Base-by-base conservation (phyloP, 2,797 vertebrate genomes). In the Lepus oiostolus region DNA sequence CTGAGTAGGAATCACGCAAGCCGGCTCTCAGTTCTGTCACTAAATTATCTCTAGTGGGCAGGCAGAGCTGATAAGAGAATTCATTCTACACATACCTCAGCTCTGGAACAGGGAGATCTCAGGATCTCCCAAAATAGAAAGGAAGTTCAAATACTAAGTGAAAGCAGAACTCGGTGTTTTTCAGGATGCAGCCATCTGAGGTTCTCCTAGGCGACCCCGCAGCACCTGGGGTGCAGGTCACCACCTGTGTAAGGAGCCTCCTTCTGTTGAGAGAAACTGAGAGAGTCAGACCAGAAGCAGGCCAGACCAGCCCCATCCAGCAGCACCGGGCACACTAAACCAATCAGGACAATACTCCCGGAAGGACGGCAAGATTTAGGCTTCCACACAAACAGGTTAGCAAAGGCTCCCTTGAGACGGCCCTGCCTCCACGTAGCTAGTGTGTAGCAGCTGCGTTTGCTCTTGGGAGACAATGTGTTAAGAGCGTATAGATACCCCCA, bases 41-140 rank as follows among this genome's bases (percentile, higher is more conserved):
- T 90, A 10, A 93, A 87, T 96, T 95, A 95, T 96, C 95, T 97
- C 10, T 16, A 26, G 79, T 11, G 26, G 80, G 84, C 87, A 96
- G 96, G 94, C 96, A 63, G 83, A 62, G 38, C 80, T 75, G 95
- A 94, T 94, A 95, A 96, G 91, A 52, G 82, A 95, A 81, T 74
- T 93, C 70, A 92, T 26, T 67, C 71, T 74, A 81, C 52, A 88
- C 38, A 83, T 10, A 94, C 84, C 94, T 94, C 19, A 7, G 76
- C 21, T 71, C 79, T 1, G 7, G 17, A 17, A 47, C 76, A 68
- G 38, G 10, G 54, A 91, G 70, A 81, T 17, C 72, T 70, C 42
- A 0, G 38, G 75, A 92, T 89, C 94, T 96, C 47, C n/a, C 90
- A 22, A 52, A 68, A 32, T 1, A 42, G 47, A 82, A 95, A 88